Conservation (phyloP, 2,797 vertebrate species). For the Phataginus tetradactyla region DNA sequence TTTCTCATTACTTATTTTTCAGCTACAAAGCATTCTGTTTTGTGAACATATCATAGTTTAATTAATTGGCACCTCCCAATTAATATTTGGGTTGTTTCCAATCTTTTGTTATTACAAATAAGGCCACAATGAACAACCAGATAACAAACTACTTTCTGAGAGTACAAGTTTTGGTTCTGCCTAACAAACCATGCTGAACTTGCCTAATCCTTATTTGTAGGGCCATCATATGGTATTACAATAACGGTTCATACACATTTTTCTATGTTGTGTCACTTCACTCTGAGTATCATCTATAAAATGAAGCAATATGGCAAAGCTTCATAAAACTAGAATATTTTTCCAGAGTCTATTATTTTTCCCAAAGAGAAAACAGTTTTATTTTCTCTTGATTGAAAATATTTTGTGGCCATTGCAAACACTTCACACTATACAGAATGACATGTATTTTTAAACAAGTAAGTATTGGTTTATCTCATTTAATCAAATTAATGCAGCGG, state of each 20-base stretch:
- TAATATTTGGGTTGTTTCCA: background rate
- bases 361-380: constrained; percentile 40
- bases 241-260: background rate
- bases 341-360: constrained; percentile 7
- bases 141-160: background rate
- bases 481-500: constrained; percentile 25
- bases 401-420: constrained; percentile 40
- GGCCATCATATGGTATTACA: background rate
- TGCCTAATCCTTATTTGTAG: background rate
- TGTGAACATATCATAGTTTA: background rate
- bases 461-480: background rate
- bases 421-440: constrained; percentile 1
- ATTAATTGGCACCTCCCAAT: background rate
- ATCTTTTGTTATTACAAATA: constrained; percentile 2
- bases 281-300: background rate
- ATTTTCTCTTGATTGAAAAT: constrained; percentile 39
- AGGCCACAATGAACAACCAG: background rate
- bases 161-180: background rate
- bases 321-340: constrained; percentile 24
- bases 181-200: background rate
- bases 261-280: constrained; percentile 33
- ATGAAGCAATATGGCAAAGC: constrained; percentile 13
- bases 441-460: constrained; percentile 31
- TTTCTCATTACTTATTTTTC: background rate
- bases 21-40: constrained; percentile 12